phyloP scores from a whole-genome alignment of 2,797 vertebrate genomes.

The Pogoniulus pusillus region DNA sequence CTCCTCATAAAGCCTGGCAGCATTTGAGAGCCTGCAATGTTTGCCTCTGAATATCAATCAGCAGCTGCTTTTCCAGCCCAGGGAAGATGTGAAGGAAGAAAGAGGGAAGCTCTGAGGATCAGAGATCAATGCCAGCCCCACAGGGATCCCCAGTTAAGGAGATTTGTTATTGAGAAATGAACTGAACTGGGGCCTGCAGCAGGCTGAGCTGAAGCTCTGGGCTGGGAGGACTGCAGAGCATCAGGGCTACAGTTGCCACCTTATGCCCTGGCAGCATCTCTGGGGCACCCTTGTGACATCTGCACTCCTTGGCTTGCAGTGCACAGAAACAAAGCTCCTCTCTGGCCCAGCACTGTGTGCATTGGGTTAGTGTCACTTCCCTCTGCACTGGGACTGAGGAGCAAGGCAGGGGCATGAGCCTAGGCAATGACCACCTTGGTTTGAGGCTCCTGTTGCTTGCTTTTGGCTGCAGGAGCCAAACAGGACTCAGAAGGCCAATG shows the following conservation, averaged over 20 bases:
- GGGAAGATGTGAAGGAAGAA: conserved; percentile 30
- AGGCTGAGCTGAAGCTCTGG: not conserved
- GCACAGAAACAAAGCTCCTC: not conserved
- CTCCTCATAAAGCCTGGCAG: conserved; percentile 39
- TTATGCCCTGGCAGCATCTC: accelerated
- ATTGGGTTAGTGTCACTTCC: not conserved
- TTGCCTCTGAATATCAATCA: conserved; percentile 62
- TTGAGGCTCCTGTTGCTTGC: not conserved
- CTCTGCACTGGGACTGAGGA: not conserved
- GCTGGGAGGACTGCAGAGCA: not conserved
- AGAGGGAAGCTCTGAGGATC: conserved; percentile 43
- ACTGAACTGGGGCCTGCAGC: not conserved
- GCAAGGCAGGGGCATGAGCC: not conserved
- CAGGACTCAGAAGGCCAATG: not conserved
- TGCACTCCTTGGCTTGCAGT: not conserved
- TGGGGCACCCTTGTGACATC: not conserved
- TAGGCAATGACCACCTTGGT: not conserved
- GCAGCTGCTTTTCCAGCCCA: not conserved
- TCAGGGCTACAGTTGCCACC: accelerated
- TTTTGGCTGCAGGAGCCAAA: not conserved
- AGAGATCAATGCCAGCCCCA: conserved; percentile 35
- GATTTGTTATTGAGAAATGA: conserved; percentile 42
- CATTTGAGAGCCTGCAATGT: conserved; percentile 25
- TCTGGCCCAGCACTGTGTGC: not conserved
- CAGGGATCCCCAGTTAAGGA: not conserved